Percentiles rank a stretch among this genome's conserved stretches.
phyloP scores from a whole-genome alignment of 2,888 invertebrate species.

The Sericinus montela region DNA sequence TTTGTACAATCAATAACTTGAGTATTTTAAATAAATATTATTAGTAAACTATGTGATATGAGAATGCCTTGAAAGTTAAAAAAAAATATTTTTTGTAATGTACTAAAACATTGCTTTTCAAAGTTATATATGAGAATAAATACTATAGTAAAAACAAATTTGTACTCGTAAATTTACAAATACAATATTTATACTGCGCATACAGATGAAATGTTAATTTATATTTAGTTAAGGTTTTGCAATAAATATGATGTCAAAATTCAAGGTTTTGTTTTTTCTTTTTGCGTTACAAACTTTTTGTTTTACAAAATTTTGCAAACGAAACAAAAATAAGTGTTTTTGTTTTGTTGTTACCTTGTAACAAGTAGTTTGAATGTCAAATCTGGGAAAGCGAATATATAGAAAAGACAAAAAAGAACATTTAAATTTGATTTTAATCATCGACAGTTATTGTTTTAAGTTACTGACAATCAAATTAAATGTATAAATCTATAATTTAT shows the following conservation, averaged over 20 bases:
- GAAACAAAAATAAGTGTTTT: too few relatives aligned
- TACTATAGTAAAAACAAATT: conserved; percentile 6
- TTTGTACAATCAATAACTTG: background rate
- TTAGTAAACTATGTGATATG: conserved; percentile 55
- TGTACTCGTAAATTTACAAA: conserved; percentile 34
- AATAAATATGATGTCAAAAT: conserved; percentile 40
- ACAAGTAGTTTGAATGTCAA: too few relatives aligned
- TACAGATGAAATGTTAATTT: conserved; percentile 49
- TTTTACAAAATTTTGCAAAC: too few relatives aligned
- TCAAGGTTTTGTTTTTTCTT: conserved; percentile 8
- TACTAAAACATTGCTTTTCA: background rate
- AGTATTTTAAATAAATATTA: background rate
- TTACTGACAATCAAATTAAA: too few relatives aligned
- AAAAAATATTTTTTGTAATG: conserved; percentile 23
- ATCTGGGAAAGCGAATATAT: too few relatives aligned
- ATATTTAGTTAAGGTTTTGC: conserved; percentile 41
- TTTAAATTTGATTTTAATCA: too few relatives aligned
- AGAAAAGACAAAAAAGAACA: too few relatives aligned
- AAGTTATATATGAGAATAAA: background rate
- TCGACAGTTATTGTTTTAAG: too few relatives aligned
- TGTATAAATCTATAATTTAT: too few relatives aligned
- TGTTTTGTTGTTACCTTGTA: too few relatives aligned
- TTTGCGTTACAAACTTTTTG: too few relatives aligned
- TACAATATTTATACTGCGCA: conserved; percentile 40
- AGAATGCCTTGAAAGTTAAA: conserved; percentile 52